Evolutionary conservation across 2,797 vertebrate species (phyloP).

Genomic region (Pogoniulus pusillus): DNA sequence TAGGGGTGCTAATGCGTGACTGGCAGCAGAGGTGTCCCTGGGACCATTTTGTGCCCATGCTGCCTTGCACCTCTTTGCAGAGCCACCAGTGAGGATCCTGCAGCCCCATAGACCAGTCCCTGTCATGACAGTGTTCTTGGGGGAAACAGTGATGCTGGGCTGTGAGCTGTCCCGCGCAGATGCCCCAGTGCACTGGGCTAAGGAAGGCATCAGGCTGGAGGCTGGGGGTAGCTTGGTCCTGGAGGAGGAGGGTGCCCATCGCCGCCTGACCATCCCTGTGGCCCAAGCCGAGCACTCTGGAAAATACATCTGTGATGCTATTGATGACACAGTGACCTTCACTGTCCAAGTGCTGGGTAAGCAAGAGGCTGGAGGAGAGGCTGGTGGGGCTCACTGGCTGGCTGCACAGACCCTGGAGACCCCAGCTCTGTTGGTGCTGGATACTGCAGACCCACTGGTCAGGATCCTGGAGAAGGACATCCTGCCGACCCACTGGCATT

Average conservation of each 20-base stretch:
- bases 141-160: constrained; percentile 82
- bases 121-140: constrained; percentile 75
- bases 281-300: constrained; percentile 82
- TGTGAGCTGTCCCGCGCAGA: constrained; percentile 88
- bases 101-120: constrained; percentile 78
- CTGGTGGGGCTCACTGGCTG: background rate
- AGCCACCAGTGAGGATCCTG: constrained; percentile 88
- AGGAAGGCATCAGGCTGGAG: constrained; percentile 84
- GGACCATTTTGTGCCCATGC: rapidly evolving
- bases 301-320: constrained; percentile 85
- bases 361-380: constrained; percentile 21
- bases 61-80: constrained; percentile 67
- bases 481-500: constrained; percentile 74
- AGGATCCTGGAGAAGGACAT: constrained; percentile 82
- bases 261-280: constrained; percentile 81
- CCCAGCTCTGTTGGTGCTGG: constrained; percentile 8
- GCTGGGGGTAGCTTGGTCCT: constrained; percentile 83
- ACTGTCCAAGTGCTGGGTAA: constrained; percentile 87
- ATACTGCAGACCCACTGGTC: constrained; percentile 81
- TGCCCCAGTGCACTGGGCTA: constrained; percentile 86
- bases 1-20: rapidly evolving
- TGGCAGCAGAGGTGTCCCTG: background rate
- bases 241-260: constrained; percentile 81
- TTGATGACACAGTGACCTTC: constrained; percentile 86
- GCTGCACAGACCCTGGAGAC: background rate